phyloP scores from a whole-genome alignment of 2,113 vertebrate species.

The Corythornis madagascariensis region DNA sequence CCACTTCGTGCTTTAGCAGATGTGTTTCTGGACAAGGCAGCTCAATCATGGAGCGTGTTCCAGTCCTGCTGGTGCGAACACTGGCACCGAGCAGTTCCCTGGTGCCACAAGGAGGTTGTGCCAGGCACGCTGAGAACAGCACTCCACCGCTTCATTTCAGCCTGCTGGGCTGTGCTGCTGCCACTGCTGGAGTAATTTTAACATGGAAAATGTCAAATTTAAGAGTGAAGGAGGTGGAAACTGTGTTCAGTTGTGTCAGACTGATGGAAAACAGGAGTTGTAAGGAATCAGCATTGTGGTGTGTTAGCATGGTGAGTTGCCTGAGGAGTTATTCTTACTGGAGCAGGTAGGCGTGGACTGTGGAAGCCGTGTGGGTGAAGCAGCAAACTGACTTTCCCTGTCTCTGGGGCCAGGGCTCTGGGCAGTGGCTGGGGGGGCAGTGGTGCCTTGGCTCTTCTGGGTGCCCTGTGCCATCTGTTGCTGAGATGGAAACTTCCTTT shows the following conservation, averaged over 20 bases:
- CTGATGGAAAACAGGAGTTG: neutral
- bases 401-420: fast-evolving
- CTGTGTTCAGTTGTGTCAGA: neutral
- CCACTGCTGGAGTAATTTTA: neutral
- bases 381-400: neutral
- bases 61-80: neutral
- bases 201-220: no score
- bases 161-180: neutral
- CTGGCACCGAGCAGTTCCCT: fast-evolving
- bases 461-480: neutral
- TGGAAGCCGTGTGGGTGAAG: neutral
- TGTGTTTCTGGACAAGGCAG: neutral
- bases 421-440: no score
- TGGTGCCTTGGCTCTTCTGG: neutral
- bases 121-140: fast-evolving
- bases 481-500: neutral
- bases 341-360: neutral
- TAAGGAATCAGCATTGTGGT: neutral
- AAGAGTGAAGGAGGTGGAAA: neutral
- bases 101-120: neutral
- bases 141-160: fast-evolving
- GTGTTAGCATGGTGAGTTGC: neutral
- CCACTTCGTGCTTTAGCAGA: neutral
- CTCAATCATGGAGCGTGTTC: fast-evolving
- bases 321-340: neutral